Base-by-base conservation (phyloP, 2,888 invertebrate species). In the Lamproptera curius region DNA sequence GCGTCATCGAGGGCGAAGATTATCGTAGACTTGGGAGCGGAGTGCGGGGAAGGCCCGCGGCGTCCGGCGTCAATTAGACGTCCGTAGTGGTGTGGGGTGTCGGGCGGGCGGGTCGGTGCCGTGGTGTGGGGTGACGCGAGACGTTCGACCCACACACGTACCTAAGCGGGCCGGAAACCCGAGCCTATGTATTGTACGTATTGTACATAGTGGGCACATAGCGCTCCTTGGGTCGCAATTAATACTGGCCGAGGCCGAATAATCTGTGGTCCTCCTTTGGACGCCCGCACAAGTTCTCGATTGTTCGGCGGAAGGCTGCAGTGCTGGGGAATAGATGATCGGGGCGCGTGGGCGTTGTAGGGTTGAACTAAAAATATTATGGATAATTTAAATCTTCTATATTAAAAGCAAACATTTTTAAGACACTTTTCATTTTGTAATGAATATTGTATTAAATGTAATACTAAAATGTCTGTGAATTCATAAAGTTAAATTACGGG, bases 1-100 rank as follows among this genome's bases (percentile, higher is more conserved):
- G 51, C 58, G 79, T 80, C 82, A 82, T 83, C 81, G 79, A 79
- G 81, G 82, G n/a, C n/a, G 83, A 82, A 85, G 83, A 85, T 85
- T 84, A 84, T 83, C 81, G 74, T 76, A 56, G 66, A 71, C 72
- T 75, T 86, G 61, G 59, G 62, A 68, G 52, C 73, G 77, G 81
- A 80, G 79, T 75, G 76, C 20, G 20, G 57, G 72, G 60, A 68
- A 63, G 65, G 73, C 80, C 82, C 74, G 76, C 78, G 80, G 81
- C 77, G 70, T 68, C 68, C 67, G 68, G 81, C 87, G 86, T 81
- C 85, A 85, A 84, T 84, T 84, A 86, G 82, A 76, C 70, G 72
- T 70, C n/a, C n/a, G n/a, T n/a, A n/a, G n/a, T n/a, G n/a, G n/a
- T n/a, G n/a, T n/a, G n/a, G n/a, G n/a, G n/a, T n/a, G n/a, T n/a